Base-by-base conservation (phyloP, 2,113 vertebrate genomes). In the Fulmarus glacialis region DNA sequence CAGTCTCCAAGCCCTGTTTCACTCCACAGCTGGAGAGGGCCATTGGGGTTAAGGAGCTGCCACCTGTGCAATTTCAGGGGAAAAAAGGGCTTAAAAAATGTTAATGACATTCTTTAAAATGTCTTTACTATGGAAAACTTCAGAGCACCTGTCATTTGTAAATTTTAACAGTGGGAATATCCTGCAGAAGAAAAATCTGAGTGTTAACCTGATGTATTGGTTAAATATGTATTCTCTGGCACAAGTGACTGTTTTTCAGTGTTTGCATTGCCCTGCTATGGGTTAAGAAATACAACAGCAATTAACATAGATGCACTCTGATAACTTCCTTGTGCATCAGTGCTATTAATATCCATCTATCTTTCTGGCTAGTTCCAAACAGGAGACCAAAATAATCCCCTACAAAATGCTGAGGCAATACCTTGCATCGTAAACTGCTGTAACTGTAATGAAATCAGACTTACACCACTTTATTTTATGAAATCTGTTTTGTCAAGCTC, bases 251-350 rank as follows among this genome's bases (percentile, higher is more conserved):
- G 48, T 64, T 96, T 85, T 82, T 87, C 36, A 73, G 5, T 97
- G 68, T 93, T 96, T 89, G 64, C 60, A 29, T 38, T 87, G 48
- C 58, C 66, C 43, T 95, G 50, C 43, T 89, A 64, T 42, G 48
- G 34, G 52, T 86, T 94, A 60, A 89, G 89, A 94, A 91, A 93
- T 94, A 87, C 64, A 89, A 40, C 38, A 60, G 48, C 56, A 45
- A 82, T 95, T 96, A 94, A 85, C 87, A 91, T 15, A 91, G 91
- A 72, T 94, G 85, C 77, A 64, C 82, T 87, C 77, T 85, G 87
- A 89, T 90, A 92, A 78, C 77, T 94, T 82, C 50, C 50, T 73
- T 91, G 75, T 87, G 42, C 47, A 90, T 50, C 89, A 62, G 38
- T 56, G 66, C 79, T 93, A 24, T 93, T 96, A 94, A 87, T 92